Evolutionary conservation across 2,797 vertebrate genomes (phyloP), one percentile per base, ranked within the genome.

Genomic region (Sandelia bainsii): DNA sequence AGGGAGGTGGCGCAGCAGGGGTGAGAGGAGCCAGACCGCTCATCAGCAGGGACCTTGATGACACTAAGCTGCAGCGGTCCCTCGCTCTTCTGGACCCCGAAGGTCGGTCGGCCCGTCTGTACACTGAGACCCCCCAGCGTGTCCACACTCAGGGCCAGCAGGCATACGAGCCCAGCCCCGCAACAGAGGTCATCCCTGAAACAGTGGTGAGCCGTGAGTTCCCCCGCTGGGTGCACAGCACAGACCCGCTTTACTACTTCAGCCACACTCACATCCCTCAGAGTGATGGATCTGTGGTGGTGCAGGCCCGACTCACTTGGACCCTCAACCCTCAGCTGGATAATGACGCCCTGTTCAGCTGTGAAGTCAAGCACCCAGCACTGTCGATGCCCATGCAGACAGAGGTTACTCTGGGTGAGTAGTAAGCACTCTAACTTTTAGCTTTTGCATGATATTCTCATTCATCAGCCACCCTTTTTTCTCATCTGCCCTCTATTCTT

Each of bases 331-430:
- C 98, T 0, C 97, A 98, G 88, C 94, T 98, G n/a, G 98, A 99
- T 90, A 98, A 98, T 0, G 97, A 99, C 3, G 98, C 97, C 0
- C 94, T 99, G 50, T 99, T 99, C 94, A 98, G 98, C 95, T 99
- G 98, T 1, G 98, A 99, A 91, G 97, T 99, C 89, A 98, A 97
- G 90, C 98, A 99, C 88, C 96, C 97, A 0, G 98, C 98, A 0
- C 95, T 99, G 80, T 98, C 97, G 42, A 99, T 98, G 98, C 96
- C 98, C 92, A 99, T 99, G 98, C 97, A 99, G 93, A 94, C 97
- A 0, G 98, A 99, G 93, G 94, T 98, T 82, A 98, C 95, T 0
- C 93, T 99, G 8, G 96, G 98, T 99, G 89, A 97, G 97, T 45
- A 46, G 50, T 14, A 66, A 23, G 20, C 57, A 27, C 39, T 23